Conservation (phyloP, 2,113 vertebrate species). For the Tachysurus vachellii region DNA sequence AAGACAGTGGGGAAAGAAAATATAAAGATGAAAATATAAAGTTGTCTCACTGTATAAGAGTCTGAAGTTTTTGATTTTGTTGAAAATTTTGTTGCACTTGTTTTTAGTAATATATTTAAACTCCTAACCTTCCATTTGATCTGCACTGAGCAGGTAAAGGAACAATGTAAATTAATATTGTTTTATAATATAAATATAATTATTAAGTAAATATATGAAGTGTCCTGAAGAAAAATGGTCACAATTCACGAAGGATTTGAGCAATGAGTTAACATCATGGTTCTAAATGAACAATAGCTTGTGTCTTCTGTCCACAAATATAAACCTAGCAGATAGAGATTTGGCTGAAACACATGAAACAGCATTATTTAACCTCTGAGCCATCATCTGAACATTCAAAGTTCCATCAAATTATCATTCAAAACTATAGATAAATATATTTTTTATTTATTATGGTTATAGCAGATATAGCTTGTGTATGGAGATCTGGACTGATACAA, state of each 20-base stretch:
- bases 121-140: neutral
- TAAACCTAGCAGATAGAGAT: neutral
- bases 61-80: neutral
- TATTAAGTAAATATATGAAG: neutral
- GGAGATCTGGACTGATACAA: neutral
- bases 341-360: neutral
- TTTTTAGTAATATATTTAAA: neutral
- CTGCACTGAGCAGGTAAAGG: neutral
- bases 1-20: constrained; percentile 7
- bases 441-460: neutral
- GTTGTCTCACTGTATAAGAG: neutral
- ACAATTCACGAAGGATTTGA: neutral
- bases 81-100: neutral
- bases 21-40: constrained; percentile 31
- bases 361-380: neutral
- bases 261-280: neutral
- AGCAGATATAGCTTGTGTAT: neutral
- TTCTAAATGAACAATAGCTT: neutral
- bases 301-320: neutral
- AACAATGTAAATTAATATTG: neutral
- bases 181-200: too few species aligned
- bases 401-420: neutral
- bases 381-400: neutral
- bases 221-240: neutral
- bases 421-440: neutral